Evolutionary conservation across 2,888 invertebrate genomes (phyloP).

Genomic region (Heliconius aoede): DNA sequence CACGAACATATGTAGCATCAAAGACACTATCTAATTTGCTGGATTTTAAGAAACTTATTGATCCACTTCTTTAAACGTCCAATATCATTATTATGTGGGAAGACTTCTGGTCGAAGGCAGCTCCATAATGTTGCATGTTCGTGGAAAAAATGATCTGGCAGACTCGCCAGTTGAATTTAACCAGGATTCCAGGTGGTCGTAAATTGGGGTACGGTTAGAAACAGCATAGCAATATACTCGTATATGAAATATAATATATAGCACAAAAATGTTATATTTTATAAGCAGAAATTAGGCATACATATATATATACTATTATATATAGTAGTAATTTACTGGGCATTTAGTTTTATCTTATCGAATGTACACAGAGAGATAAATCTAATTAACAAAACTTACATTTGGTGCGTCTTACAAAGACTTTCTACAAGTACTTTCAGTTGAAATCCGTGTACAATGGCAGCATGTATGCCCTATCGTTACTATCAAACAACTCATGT

Average conservation of each 20-base stretch:
- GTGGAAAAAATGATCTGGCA: neutral
- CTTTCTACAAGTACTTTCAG: conserved; percentile 25
- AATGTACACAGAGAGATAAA: conserved; percentile 34
- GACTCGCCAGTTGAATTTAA: neutral
- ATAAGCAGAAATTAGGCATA: conserved; percentile 14
- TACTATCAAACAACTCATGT: neutral
- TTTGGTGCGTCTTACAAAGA: conserved; percentile 28
- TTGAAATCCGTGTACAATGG: neutral
- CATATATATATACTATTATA: neutral
- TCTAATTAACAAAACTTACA: conserved; percentile 32
- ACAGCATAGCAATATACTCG: neutral
- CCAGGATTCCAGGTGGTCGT: neutral
- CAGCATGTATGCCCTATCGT: neutral
- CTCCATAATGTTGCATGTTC: too few species aligned
- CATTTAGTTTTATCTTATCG: conserved; percentile 39
- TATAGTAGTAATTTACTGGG: conserved; percentile 27
- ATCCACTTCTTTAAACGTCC: too few species aligned
- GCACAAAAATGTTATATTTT: conserved; percentile 8
- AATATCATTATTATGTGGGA: too few species aligned
- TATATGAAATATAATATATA: neutral
- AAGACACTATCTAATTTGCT: too few species aligned
- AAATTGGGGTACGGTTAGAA: neutral
- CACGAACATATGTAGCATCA: too few species aligned
- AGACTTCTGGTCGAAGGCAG: too few species aligned
- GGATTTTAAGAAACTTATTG: too few species aligned